Base-by-base conservation (phyloP, 2,888 invertebrate genomes). In the Drymonia ruficornis region DNA sequence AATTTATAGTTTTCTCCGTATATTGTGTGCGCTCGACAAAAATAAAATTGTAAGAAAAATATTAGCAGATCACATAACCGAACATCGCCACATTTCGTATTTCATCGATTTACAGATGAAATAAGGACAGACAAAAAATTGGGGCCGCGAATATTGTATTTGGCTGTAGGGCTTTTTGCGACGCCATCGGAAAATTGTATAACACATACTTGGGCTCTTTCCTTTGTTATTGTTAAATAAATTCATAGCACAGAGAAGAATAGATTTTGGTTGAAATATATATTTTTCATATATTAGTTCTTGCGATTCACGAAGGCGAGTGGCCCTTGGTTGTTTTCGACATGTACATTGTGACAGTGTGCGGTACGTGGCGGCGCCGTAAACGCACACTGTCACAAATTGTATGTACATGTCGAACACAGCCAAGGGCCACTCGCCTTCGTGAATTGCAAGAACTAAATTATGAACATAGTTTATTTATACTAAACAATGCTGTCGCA, bases 91-190 rank as follows among this genome's bases (percentile, higher is more conserved):
- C 19, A 43, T 43, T 16, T 43, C 43, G 43, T 43, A 19, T 43
- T 43, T 43, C 43, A 43, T 19, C 43, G 18, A 43, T 43, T 43
- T 9, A 18, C 19, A 43, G 43, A 42, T 43, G 43, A 43, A 43
- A 43, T 43, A 43, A 43, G 43, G 43, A 19, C 19, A 13, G 19
- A 43, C 19, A 43, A 43, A 43, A 43, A 43, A 43, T 43, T 43
- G 43, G 43, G 19, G 19, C 43, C 19, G 4, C 43, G 43, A 43
- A 43, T 43, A 43, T 43, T 43, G 43, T 15, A 43, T 43, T 40
- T 40, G 9, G 43, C 43, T 19, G 43, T 19, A 12, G 19, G 43
- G 43, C 36, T 40, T 43, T 8, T 43, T 43, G 43, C 12, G 19
- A 2, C 43, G 43, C 13, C 43, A 13, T 43, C 43, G 11, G 13